Base-by-base conservation (phyloP, 1,140 invertebrate species). In the Pseudomyrmex cubaensis region DNA sequence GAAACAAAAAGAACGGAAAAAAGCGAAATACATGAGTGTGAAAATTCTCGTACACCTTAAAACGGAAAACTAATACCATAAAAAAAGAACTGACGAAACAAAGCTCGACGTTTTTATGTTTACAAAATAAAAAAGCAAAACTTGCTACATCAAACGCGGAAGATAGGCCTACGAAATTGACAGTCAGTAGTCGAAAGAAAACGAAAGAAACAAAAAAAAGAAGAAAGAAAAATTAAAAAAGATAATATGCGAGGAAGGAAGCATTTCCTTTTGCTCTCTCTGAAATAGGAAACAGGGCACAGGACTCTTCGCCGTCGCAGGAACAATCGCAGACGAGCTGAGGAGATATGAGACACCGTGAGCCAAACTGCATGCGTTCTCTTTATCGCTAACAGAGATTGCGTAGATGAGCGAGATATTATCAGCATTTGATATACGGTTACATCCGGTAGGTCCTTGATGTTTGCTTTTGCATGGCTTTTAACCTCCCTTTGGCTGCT, bases 351-450 rank as follows among this genome's bases (percentile, higher is more conserved):
- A 70, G 86, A 87, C 89, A 89, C 89, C 86, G 91, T 92, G 91
- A 92, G 92, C 90, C 75, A 91, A 92, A 82, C 83, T 89, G 91
- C 91, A 92, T 91, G 91, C 77, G 61, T 86, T 89, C 85, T 83
- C 57, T 74, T 82, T 82, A 75, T 2, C 44, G 76, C 76, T 80
- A 72, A 80, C 56, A 48, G 25, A 64, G 54, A 70, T 80, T 80
- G 66, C 66, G 66, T 69, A 70, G n/a, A 44, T 70, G 76, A 52
- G 64, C 76, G 64, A 61, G 76, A 72, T 20, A 80, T 72, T 70
- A 70, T 52, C 50, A 64, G 44, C 76, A 59, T 59, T 70, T 72
- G 52, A 66, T 78, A n/a, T 78, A 64, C 70, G 66, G 70, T 59
- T 59, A 70, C 64, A 70, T 80, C 76, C 56, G 76, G 76, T 80